phyloP scores from a whole-genome alignment of 2,797 vertebrate genomes.

The Cirrhinus mrigala region DNA sequence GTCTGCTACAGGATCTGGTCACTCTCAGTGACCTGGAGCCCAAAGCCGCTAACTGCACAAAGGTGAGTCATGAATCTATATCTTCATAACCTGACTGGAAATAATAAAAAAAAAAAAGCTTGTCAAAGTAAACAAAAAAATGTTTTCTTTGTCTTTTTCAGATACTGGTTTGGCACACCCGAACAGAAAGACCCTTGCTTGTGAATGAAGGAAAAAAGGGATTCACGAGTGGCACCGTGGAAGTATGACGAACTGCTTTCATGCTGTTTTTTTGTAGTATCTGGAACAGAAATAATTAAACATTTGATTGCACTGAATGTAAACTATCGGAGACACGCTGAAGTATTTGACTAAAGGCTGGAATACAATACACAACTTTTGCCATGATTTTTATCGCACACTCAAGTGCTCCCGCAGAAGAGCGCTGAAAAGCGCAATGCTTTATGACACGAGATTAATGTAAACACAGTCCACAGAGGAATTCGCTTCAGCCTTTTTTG shows the following conservation, averaged over 20 bases:
- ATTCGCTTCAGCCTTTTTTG: no score
- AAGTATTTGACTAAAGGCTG: neutral
- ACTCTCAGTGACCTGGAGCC: conserved; percentile 87
- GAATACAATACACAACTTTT: neutral
- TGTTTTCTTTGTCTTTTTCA: conserved; percentile 61
- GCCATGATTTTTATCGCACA: neutral
- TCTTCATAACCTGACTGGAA: conserved; percentile 16
- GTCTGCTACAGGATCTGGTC: conserved; percentile 86
- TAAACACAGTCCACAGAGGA: no score
- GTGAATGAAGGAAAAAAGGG: conserved; percentile 90
- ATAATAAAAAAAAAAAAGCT: neutral
- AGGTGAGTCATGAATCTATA: conserved; percentile 74
- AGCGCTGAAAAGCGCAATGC: no score
- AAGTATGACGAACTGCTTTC: conserved; percentile 77
- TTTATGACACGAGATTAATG: no score
- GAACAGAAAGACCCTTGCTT: conserved; percentile 87
- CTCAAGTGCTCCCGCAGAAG: no score
- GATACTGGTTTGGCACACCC: conserved; percentile 92
- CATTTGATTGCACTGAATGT: neutral
- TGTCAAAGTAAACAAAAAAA: neutral
- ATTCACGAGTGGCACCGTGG: conserved; percentile 87
- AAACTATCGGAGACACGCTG: neutral
- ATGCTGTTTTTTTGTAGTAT: neutral
- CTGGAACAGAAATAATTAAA: no score
- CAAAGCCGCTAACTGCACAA: conserved; percentile 91